Evolutionary conservation across 2,113 vertebrate genomes (phyloP).

Genomic region (Ciconia boyciana): DNA sequence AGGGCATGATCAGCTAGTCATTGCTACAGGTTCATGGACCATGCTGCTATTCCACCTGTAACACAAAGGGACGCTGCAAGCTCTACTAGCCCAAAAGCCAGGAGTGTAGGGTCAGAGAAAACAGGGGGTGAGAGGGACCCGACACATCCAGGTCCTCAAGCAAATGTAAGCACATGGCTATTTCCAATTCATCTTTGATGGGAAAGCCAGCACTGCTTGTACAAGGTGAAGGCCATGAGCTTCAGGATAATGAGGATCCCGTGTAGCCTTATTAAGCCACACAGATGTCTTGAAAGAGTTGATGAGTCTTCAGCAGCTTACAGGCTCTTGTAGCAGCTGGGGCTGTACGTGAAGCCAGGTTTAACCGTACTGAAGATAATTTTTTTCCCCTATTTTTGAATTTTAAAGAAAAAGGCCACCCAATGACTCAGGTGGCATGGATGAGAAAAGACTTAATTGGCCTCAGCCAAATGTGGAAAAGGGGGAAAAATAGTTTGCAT

Average conservation of each 20-base stretch:
- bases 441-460: background rate
- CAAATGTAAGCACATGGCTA: background rate
- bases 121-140: rapidly evolving
- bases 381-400: background rate
- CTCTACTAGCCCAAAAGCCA: background rate
- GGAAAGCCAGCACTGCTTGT: background rate
- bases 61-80: background rate
- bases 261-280: background rate
- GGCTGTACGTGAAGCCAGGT: background rate
- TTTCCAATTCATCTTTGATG: background rate
- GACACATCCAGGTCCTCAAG: no score
- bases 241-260: background rate
- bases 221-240: background rate
- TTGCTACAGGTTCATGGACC: background rate
- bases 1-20: background rate
- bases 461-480: background rate
- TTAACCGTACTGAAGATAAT: background rate
- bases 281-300: background rate
- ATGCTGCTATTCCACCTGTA: background rate
- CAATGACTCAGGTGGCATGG: background rate
- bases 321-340: background rate
- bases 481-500: background rate
- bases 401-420: background rate
- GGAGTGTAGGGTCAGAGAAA: background rate
- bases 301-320: background rate